Base-by-base conservation (phyloP, 2,888 invertebrate species). In the Synanthedon tipuliformis region DNA sequence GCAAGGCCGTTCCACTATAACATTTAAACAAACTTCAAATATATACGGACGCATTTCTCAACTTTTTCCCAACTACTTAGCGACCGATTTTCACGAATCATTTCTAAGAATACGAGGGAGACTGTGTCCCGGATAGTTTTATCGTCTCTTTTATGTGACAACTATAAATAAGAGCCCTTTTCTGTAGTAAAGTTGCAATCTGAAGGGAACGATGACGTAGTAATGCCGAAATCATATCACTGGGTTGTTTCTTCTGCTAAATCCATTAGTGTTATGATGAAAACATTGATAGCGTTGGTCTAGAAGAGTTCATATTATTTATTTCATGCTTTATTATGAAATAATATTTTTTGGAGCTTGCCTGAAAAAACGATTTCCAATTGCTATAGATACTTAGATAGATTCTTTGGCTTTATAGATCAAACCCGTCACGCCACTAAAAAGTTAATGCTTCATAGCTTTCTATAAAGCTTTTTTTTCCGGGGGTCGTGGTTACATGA, bases 261-360 rank as follows among this genome's bases (percentile, higher is more conserved):
- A 71, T 71, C 76, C 76, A 78, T 78, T 78, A 78, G 75, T 68
- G 72, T 70, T 78, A 76, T 75, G 70, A 74, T 64, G 58, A 59
- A 59, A 52, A 45, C 54, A 56, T 51, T 56, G 49, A 59, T 55
- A 54, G 10, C 54, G n/a, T 48, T 7, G n/a, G 16, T 3, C 65
- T 71, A 53, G 71, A 70, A 61, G 55, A n/a, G 61, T 10, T 55
- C 34, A 48, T 34, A 53, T n/a, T n/a, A n/a, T n/a, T n/a, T n/a
- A n/a, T 5, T 18, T 18, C 40, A 16, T 52, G 10, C 16, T 49
- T 16, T 16, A 16, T 16, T 16, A 15, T 49, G 10, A 8, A 15
- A 16, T 49, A 7, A 16, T 1, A 12, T 10, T 11, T 18, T 16
- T 16, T 49, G 4, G 10, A 49, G 2, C 4, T 16, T 18, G 1